Evolutionary conservation across 1,140 invertebrate species (phyloP), one percentile per base, ranked within the genome.

Genomic region (Tetraneura akinire): DNA sequence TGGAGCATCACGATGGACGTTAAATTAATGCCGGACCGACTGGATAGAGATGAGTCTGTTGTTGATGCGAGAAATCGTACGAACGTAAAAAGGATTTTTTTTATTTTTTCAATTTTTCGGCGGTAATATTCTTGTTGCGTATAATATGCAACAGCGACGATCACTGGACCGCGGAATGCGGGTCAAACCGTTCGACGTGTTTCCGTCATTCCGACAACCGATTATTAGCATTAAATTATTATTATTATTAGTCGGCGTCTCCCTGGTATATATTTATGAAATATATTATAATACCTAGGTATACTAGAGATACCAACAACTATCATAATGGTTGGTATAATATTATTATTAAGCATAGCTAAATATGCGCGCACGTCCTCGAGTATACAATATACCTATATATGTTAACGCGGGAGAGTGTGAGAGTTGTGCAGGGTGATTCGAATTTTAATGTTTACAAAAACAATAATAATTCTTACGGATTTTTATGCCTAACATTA

Each of bases 131-230:
- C n/a, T n/a, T n/a, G 18, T 42, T 45, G 1, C 2, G 45, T 47
- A 16, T 37, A 4, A 37, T 37, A 37, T 37, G 23, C 13, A 2
- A 3, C 45, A 14, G 10, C 47, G 55, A 47, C 47, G 47, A 51
- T 37, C 74, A 60, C 55, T 78, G 71, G 71, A 74, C 71, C 71
- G 74, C 74, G 55, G 74, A 78, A 78, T 78, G 74, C 74, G 21
- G 74, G 74, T 78, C 74, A 78, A 45, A 78, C 74, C 55, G 74
- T 78, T 78, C 71, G 71, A 53, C 51, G 71, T 55, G 53, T 76
- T 78, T 78, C 74, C 37, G 23, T 78, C 74, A 62, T 78, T 78
- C 55, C 53, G 42, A 78, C 74, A 78, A 78, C 74, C 74, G 53
- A 78, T 78, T 78, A 78, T 78, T 78, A 60, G 74, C 74, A 29